Evolutionary conservation across 92 coral and sea anemone species (phyloP).

Genomic region (Pocillopora meandrina): DNA sequence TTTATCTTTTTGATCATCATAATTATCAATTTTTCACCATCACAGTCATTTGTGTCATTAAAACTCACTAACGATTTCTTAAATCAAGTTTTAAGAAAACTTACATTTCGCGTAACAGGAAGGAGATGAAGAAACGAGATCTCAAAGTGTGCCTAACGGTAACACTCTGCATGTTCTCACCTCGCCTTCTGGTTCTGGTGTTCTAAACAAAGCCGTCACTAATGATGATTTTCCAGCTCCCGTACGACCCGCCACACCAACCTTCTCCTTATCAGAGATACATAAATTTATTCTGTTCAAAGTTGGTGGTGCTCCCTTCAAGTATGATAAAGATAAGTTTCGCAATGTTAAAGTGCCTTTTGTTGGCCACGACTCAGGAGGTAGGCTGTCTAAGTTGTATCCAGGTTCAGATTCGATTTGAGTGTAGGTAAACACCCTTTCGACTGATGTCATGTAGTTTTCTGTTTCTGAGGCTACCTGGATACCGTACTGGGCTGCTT

Average conservation of each 20-base stretch:
- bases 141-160: background rate
- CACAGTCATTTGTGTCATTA: no score
- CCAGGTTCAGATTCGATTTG: slow-evolving; percentile 4
- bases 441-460: slow-evolving; percentile 36
- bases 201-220: slow-evolving; percentile 36
- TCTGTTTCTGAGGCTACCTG: slow-evolving; percentile 23
- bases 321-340: slow-evolving; percentile 20
- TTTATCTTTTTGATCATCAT: no score
- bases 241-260: slow-evolving; percentile 42
- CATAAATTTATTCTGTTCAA: slow-evolving; percentile 18
- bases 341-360: background rate
- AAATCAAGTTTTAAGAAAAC: no score
- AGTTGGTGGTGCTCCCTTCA: slow-evolving; percentile 14
- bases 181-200: slow-evolving; percentile 42
- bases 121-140: no score
- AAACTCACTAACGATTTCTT: no score
- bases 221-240: slow-evolving; percentile 48
- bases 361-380: slow-evolving; percentile 6
- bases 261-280: slow-evolving; percentile 34
- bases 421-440: slow-evolving; percentile 26
- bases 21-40: no score
- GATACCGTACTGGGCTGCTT: slow-evolving; percentile 17
- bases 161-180: background rate
- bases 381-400: background rate
- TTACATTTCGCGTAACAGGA: no score